These are phyloP conservation scores for Cerceris rybyensis DNA, from an alignment of 2,888 invertebrate genomes.

Conservation along the genomic window DNA sequence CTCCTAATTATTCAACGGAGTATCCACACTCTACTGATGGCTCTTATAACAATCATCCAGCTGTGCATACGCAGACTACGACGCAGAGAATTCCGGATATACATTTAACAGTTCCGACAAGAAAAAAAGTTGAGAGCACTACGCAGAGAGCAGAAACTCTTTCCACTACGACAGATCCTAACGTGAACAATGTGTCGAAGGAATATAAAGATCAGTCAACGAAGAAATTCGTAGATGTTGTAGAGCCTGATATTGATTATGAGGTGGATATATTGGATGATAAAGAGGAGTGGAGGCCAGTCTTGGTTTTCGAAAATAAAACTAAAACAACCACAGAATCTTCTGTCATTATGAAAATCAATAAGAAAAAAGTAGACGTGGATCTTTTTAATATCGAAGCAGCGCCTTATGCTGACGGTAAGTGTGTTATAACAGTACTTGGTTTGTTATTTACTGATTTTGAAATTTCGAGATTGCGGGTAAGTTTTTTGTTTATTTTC, in stretches of 20 bases:
- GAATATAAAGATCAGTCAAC: slow-evolving; percentile 44
- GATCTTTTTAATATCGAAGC: slow-evolving; percentile 70
- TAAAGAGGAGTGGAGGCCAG: slow-evolving; percentile 72
- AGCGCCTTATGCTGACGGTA: slow-evolving; percentile 69
- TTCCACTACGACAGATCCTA: slow-evolving; percentile 15
- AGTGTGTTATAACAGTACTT: slow-evolving; percentile 34
- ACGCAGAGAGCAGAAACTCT: neutral
- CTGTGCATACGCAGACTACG: neutral
- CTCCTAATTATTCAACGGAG: neutral
- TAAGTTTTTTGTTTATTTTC: slow-evolving; percentile 17
- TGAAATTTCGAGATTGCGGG: slow-evolving; percentile 3
- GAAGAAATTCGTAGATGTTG: slow-evolving; percentile 1
- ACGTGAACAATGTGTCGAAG: slow-evolving; percentile 63
- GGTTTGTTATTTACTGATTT: neutral
- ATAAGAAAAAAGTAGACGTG: slow-evolving; percentile 61
- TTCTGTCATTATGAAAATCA: slow-evolving; percentile 75
- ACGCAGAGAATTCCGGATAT: slow-evolving; percentile 9
- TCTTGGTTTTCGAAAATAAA: slow-evolving; percentile 69
- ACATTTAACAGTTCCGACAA: neutral
- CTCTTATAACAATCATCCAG: neutral
- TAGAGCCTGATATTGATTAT: slow-evolving; percentile 47
- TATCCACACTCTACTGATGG: neutral
- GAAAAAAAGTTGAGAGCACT: slow-evolving; percentile 6
- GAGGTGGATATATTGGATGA: slow-evolving; percentile 66
- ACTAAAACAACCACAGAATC: slow-evolving; percentile 50